Percentiles rank a stretch among this genome's conserved stretches.
Conservation (phyloP, 2,888 invertebrate genomes). For the Protodeltote pygarga region DNA sequence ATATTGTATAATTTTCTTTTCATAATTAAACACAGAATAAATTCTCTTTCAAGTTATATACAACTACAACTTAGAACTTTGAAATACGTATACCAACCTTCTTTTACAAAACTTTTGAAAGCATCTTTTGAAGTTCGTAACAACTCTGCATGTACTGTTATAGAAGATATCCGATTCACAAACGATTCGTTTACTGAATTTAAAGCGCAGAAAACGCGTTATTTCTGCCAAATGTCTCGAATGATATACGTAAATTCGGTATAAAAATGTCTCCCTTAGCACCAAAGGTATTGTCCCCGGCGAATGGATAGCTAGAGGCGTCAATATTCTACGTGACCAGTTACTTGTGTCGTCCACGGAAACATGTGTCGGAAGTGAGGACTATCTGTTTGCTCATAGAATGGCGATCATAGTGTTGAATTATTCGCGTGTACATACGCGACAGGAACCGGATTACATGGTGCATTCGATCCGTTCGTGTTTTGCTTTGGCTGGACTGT, state of each 20-base stretch:
- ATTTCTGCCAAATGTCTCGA: conserved; percentile 48
- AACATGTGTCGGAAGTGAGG: conserved; percentile 85
- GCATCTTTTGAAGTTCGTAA: too few relatives aligned
- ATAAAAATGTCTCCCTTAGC: conserved; percentile 69
- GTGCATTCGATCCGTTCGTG: conserved; percentile 47
- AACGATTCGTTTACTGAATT: conserved; percentile 37
- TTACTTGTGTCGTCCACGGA: conserved; percentile 78
- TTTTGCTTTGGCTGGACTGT: conserved; percentile 12
- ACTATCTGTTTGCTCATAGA: conserved; percentile 84
- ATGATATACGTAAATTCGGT: conserved; percentile 58
- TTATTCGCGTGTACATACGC: conserved; percentile 70
- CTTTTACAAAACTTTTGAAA: too few relatives aligned
- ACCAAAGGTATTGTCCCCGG: conserved; percentile 72
- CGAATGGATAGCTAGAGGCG: conserved; percentile 80
- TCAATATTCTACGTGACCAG: conserved; percentile 87
- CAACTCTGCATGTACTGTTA: conserved; percentile 16
- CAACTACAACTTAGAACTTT: too few relatives aligned
- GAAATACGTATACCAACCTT: too few relatives aligned
- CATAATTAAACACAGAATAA: too few relatives aligned
- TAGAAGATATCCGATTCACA: conserved; percentile 25
- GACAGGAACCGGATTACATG: conserved; percentile 53
- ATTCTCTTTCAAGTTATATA: too few relatives aligned
- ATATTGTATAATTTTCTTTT: too few relatives aligned
- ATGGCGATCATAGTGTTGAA: conserved; percentile 76
- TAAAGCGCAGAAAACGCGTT: conserved; percentile 41